A percentile compares a stretch with the other conserved stretches of the same genome.
These are phyloP conservation scores for Ormia ochracea DNA, from an alignment of 2,888 invertebrate genomes.

Conservation along the genomic window DNA sequence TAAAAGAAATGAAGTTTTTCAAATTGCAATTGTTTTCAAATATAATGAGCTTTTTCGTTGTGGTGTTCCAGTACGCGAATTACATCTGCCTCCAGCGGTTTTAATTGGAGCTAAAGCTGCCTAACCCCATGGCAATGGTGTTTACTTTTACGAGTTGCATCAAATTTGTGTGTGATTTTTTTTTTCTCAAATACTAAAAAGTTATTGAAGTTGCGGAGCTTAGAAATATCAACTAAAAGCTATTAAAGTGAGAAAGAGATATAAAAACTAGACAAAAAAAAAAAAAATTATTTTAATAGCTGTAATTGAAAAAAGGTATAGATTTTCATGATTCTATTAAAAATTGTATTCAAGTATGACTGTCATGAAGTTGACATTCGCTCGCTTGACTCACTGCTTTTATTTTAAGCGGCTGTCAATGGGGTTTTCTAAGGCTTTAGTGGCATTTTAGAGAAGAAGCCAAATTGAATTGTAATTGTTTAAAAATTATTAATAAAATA, in stretches of 20 bases:
- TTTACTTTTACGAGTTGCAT: not conserved
- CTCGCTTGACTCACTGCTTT: constrained; percentile 4
- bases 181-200: not conserved
- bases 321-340: constrained; percentile 44
- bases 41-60: too few species aligned
- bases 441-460: not conserved
- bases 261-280: too few species aligned
- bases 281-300: constrained; percentile 9
- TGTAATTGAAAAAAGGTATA: constrained; percentile 31
- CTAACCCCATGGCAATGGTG: not conserved
- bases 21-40: too few species aligned
- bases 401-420: not conserved
- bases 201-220: constrained; percentile 16
- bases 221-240: not conserved
- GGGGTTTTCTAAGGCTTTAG: constrained; percentile 3
- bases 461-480: constrained; percentile 42
- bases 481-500: constrained; percentile 30
- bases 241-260: not conserved
- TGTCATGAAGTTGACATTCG: constrained; percentile 56
- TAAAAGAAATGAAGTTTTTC: too few species aligned
- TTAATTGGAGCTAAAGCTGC: too few species aligned
- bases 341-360: constrained; percentile 42
- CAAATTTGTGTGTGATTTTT: not conserved
- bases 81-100: too few species aligned
- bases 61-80: too few species aligned